Evolutionary conservation across 1,140 invertebrate species (phyloP).

Genomic region (Diuraphis noxia): DNA sequence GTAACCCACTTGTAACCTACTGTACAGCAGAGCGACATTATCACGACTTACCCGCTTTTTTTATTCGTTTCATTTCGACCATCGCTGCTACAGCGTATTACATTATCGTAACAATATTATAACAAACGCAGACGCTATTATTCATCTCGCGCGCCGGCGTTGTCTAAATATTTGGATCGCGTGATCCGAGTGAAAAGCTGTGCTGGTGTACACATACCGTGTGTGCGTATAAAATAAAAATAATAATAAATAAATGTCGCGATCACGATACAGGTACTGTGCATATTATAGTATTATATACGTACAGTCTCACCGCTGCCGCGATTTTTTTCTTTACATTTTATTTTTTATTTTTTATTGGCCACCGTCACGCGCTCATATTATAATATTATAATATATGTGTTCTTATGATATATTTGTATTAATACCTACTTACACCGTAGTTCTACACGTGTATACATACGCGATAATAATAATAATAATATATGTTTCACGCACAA

Average conservation of each 20-base stretch:
- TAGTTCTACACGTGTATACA: conserved; percentile 39
- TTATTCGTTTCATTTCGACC: not conserved
- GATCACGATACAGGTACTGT: not conserved
- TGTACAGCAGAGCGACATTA: too few species aligned
- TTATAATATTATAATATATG: not conserved
- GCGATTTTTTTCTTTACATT: not conserved
- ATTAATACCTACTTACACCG: not conserved
- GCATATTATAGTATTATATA: not conserved
- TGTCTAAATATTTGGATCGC: conserved; percentile 53
- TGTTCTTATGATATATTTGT: not conserved
- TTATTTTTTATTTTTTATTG: not conserved
- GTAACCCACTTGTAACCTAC: too few species aligned
- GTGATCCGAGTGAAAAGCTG: not conserved
- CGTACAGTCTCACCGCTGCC: not conserved
- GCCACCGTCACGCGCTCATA: conserved; percentile 25
- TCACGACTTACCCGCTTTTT: too few species aligned
- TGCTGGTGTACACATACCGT: not conserved
- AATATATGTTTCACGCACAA: conserved; percentile 31
- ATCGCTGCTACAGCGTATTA: not conserved
- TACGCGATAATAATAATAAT: conserved; percentile 30
- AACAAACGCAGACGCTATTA: conserved; percentile 26
- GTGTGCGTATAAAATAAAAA: not conserved
- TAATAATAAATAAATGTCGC: conserved; percentile 18
- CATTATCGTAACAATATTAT: not conserved
- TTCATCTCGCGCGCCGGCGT: conserved; percentile 12